Evolutionary conservation across 30 jellyfish, hydroid and myxozoan species (phyloP), one percentile per base, ranked within the genome.

Genomic region (Turritopsis rubra): DNA sequence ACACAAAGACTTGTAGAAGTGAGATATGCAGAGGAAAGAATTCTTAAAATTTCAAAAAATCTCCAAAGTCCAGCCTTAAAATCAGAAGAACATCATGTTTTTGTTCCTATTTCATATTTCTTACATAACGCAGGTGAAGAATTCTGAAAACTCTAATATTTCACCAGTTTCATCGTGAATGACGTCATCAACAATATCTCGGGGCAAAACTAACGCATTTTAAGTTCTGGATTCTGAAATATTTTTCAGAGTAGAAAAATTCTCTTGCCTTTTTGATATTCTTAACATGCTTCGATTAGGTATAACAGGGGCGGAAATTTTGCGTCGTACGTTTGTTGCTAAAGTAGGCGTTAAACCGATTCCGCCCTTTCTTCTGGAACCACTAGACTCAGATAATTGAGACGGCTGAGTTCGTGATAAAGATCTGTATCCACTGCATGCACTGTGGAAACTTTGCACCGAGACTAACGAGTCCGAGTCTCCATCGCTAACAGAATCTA

Each of bases 391-490:
- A 68, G 31, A 8, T 68, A 8, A 22, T 19, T 16, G 17, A 9
- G 77, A n/a, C 19, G 28, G n/a, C n/a, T n/a, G n/a, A n/a, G n/a
- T n/a, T n/a, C n/a, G n/a, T n/a, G n/a, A n/a, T n/a, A n/a, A n/a
- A 9, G 77, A 23, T 23, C 77, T 23, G 30, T 68, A 68, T 7
- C 77, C 77, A 27, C 77, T 68, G 19, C 28, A 68, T 0, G 77
- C 77, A 19, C 77, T 68, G 21, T 27, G 77, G 30, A 68, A 68
- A 27, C 77, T 68, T 68, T 68, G 77, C 9, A 68, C 30, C 19
- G 77, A 68, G 16, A n/a, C 77, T n/a, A 23, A 68, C 28, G 77
- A 68, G 16, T 68, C 77, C 0, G 77, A 68, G 21, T 68, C 77
- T n/a, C 77, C 31, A 68, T 68, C 77, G 30, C 77, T 68, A 68